These are phyloP conservation scores for Germaria angustata DNA, from an alignment of 2,888 invertebrate species.

Conservation along the genomic window DNA sequence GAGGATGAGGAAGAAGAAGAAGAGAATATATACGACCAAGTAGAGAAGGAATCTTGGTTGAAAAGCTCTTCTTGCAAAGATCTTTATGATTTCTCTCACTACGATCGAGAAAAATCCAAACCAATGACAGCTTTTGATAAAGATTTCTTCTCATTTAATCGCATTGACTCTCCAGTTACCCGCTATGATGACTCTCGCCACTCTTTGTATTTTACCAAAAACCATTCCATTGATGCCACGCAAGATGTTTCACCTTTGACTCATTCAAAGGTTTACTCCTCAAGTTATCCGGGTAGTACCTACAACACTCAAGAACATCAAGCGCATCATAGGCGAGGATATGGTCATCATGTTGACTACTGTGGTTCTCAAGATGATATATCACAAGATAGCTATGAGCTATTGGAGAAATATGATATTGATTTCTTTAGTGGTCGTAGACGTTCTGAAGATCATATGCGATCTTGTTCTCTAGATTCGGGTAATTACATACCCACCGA, in stretches of 20 bases:
- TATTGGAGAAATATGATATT: slow-evolving; percentile 86
- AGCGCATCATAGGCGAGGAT: slow-evolving; percentile 81
- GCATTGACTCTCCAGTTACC: slow-evolving; percentile 86
- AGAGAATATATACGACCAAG: slow-evolving; percentile 78
- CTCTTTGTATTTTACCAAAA: slow-evolving; percentile 83
- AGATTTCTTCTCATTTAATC: slow-evolving; percentile 80
- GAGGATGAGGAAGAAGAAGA: slow-evolving; percentile 73
- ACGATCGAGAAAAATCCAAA: slow-evolving; percentile 81
- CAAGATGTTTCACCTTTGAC: slow-evolving; percentile 83
- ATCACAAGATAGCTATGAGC: slow-evolving; percentile 93
- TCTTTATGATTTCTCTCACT: slow-evolving; percentile 87
- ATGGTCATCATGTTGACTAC: slow-evolving; percentile 80
- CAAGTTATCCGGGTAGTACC: slow-evolving; percentile 91
- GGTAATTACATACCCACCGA: slow-evolving; percentile 89
- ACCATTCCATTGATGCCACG: slow-evolving; percentile 85
- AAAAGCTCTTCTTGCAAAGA: slow-evolving; percentile 92
- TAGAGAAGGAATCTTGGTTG: slow-evolving; percentile 83
- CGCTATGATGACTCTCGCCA: slow-evolving; percentile 86
- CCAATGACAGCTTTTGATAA: slow-evolving; percentile 80
- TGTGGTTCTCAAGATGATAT: slow-evolving; percentile 91
- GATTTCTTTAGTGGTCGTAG: slow-evolving; percentile 77
- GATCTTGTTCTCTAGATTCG: slow-evolving; percentile 88
- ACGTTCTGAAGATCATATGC: slow-evolving; percentile 81
- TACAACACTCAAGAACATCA: slow-evolving; percentile 81
- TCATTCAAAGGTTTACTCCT: slow-evolving; percentile 89